Evolutionary conservation across 2,888 invertebrate species (phyloP).

Genomic region (Hydroisotoma schaefferi): DNA sequence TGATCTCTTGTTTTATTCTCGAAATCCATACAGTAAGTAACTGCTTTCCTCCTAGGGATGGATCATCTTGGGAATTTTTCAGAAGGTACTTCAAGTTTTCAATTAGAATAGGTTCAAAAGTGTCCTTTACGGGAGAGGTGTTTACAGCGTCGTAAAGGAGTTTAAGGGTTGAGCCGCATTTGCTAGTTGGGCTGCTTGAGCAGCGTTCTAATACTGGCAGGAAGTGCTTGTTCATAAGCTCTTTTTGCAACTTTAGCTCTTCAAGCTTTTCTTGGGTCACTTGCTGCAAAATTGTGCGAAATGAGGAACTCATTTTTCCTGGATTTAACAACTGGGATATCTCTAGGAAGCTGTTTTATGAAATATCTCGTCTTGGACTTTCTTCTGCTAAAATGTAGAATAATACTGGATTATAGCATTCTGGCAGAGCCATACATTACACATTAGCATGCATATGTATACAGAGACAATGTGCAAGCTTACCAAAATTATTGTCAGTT

Average conservation of each 20-base stretch:
- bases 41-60: constrained; percentile 9
- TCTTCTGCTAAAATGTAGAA: too few species aligned
- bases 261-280: constrained; percentile 40
- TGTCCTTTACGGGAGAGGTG: constrained; percentile 19
- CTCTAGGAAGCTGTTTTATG: neutral
- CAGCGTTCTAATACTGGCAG: constrained; percentile 15
- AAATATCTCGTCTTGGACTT: too few species aligned
- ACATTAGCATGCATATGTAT: too few species aligned
- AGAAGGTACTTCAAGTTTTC: constrained; percentile 24
- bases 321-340: neutral
- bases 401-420: too few species aligned
- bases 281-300: constrained; percentile 29
- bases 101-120: constrained; percentile 15
- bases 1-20: constrained; percentile 2
- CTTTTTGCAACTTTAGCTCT: constrained; percentile 33
- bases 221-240: constrained; percentile 23
- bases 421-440: too few species aligned
- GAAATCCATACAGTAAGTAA: constrained; percentile 7
- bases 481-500: too few species aligned
- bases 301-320: constrained; percentile 10
- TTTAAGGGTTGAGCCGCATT: constrained; percentile 8
- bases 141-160: constrained; percentile 24
- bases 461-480: too few species aligned
- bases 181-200: constrained; percentile 9
- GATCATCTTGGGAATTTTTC: constrained; percentile 20